Conservation (phyloP, 1,140 invertebrate species). For the Cherax destructor region DNA sequence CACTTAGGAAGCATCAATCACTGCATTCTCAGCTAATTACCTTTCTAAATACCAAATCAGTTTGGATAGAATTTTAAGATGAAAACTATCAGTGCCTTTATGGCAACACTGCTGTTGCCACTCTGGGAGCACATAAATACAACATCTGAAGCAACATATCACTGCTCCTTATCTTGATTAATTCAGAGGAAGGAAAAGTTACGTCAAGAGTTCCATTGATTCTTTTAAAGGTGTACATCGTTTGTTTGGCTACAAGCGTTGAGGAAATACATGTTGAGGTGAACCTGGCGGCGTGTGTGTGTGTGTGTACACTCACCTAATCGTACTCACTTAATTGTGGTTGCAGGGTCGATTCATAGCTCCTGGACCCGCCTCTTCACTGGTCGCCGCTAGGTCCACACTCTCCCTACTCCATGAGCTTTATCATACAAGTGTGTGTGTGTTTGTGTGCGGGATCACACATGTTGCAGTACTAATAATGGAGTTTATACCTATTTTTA, state of each 20-base stretch:
- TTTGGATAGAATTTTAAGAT: background rate
- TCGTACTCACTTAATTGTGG: too few relatives aligned
- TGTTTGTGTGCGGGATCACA: background rate
- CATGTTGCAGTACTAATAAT: too few relatives aligned
- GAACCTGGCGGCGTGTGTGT: background rate
- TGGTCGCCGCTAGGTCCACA: too few relatives aligned
- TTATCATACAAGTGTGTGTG: background rate
- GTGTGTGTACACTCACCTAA: too few relatives aligned
- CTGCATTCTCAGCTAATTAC: too few relatives aligned
- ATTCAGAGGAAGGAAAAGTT: slow-evolving; percentile 3
- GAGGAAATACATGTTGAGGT: background rate
- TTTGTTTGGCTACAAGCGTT: background rate
- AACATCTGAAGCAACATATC: background rate
- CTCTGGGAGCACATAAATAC: slow-evolving; percentile 18
- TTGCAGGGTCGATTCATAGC: too few relatives aligned
- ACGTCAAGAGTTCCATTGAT: slow-evolving; percentile 14
- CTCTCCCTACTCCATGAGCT: too few relatives aligned
- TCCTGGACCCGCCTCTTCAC: too few relatives aligned
- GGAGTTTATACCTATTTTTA: too few relatives aligned
- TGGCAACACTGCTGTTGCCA: slow-evolving; percentile 26
- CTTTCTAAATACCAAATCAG: too few relatives aligned
- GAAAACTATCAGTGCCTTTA: background rate
- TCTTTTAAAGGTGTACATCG: background rate
- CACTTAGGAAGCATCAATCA: too few relatives aligned
- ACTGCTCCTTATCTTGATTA: slow-evolving; percentile 17